A percentile compares a stretch with the other conserved stretches of the same genome.
Conservation (phyloP, 2,888 invertebrate species). For the Hermaeophaga mercurialis region DNA sequence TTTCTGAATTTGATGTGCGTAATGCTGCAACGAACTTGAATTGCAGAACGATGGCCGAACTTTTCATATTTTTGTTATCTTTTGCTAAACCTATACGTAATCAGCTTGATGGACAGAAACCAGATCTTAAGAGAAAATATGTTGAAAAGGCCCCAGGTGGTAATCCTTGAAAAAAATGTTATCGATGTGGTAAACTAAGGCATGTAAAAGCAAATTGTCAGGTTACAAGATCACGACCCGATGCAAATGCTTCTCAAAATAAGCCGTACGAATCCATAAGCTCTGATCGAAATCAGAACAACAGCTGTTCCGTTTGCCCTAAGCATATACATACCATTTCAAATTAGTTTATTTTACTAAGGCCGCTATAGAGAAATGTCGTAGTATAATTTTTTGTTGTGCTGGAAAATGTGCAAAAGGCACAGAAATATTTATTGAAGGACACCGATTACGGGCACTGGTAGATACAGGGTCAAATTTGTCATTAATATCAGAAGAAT, state of each 20-base stretch:
- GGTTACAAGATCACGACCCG: too few species aligned
- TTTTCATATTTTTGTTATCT: slow-evolving; percentile 31
- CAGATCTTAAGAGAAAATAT: neutral
- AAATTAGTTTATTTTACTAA: slow-evolving; percentile 28
- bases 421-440: slow-evolving; percentile 11
- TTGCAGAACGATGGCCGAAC: slow-evolving; percentile 29
- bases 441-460: slow-evolving; percentile 13
- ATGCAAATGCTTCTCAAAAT: too few species aligned
- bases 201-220: neutral
- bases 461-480: slow-evolving; percentile 30
- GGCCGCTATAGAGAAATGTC: slow-evolving; percentile 27
- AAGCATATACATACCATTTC: too few species aligned
- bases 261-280: too few species aligned
- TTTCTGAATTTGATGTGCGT: slow-evolving; percentile 33
- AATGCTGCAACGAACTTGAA: slow-evolving; percentile 24
- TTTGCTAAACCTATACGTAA: slow-evolving; percentile 19
- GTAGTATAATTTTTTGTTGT: slow-evolving; percentile 25
- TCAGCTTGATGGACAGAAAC: too few species aligned
- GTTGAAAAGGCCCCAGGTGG: neutral
- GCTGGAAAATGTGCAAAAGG: slow-evolving; percentile 1
- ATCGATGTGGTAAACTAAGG: neutral
- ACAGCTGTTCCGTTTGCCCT: slow-evolving; percentile 23
- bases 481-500: slow-evolving; percentile 9
- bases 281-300: neutral
- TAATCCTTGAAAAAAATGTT: neutral